A percentile compares a stretch with the other conserved stretches of the same genome.
These are phyloP conservation scores for Columba guinea DNA, from an alignment of 2,797 vertebrate genomes.

Conservation along the genomic window DNA sequence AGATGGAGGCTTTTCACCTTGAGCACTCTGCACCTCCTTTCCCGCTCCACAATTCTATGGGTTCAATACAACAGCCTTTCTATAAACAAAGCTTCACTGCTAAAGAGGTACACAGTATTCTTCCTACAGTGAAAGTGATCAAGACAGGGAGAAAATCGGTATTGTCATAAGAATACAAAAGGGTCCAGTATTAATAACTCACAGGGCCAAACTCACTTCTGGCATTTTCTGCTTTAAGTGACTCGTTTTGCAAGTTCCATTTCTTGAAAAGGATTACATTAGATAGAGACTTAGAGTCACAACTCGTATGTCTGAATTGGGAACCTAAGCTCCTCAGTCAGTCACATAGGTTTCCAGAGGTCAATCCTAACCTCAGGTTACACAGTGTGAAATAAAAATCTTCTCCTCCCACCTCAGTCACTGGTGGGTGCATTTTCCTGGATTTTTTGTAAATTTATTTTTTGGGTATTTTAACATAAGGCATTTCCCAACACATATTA, in stretches of 20 bases:
- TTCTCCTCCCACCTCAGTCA: neutral
- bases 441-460: neutral
- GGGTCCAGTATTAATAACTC: neutral
- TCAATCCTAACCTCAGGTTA: neutral
- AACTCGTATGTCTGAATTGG: neutral
- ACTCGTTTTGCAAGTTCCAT: neutral
- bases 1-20: neutral
- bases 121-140: neutral
- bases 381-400: neutral
- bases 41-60: neutral
- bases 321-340: neutral
- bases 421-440: neutral
- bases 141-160: neutral
- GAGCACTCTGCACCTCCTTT: neutral
- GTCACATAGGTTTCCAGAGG: neutral
- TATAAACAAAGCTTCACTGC: neutral
- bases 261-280: neutral
- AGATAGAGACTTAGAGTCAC: neutral
- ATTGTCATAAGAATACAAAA: neutral
- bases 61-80: neutral
- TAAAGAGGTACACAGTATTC: neutral
- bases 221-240: neutral
- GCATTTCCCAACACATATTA: neutral
- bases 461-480: neutral
- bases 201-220: neutral